These are phyloP conservation scores for Toxonevra muliebris DNA, from an alignment of 2,888 invertebrate species.

Conservation along the genomic window DNA sequence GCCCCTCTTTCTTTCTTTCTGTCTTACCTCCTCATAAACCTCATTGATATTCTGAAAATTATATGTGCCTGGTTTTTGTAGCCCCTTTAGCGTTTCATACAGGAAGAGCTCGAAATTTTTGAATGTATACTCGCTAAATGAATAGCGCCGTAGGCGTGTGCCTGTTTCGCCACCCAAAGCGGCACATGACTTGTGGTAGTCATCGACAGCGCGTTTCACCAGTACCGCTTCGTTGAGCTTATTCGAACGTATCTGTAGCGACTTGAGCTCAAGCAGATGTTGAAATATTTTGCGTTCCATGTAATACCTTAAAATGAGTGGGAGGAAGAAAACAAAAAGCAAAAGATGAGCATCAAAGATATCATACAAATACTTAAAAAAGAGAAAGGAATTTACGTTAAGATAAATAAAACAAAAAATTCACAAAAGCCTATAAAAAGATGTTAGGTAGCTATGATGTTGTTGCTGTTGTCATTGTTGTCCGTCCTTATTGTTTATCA, in stretches of 20 bases:
- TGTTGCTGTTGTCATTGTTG: constrained; percentile 3
- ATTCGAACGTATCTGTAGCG: constrained; percentile 89
- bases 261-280: constrained; percentile 89
- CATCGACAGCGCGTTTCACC: constrained; percentile 87
- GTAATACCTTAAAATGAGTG: constrained; percentile 74
- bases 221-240: constrained; percentile 87
- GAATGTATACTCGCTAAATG: constrained; percentile 74
- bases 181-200: constrained; percentile 80
- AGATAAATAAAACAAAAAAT: background rate
- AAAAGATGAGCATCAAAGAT: constrained; percentile 1
- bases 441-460: background rate
- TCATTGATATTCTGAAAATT: constrained; percentile 73
- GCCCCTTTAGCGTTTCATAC: constrained; percentile 82
- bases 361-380: background rate
- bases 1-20: background rate
- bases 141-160: constrained; percentile 69
- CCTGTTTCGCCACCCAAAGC: constrained; percentile 69
- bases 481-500: background rate
- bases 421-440: constrained; percentile 5
- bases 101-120: constrained; percentile 88
- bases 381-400: background rate
- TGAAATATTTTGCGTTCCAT: constrained; percentile 92
- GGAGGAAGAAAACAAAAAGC: constrained; percentile 21
- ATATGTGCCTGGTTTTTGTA: constrained; percentile 76
- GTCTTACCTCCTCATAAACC: constrained; percentile 71